A percentile compares a stretch with the other conserved stretches of the same genome.
phyloP scores from a whole-genome alignment of 2,797 vertebrate genomes.

The Enteromius argenteus region DNA sequence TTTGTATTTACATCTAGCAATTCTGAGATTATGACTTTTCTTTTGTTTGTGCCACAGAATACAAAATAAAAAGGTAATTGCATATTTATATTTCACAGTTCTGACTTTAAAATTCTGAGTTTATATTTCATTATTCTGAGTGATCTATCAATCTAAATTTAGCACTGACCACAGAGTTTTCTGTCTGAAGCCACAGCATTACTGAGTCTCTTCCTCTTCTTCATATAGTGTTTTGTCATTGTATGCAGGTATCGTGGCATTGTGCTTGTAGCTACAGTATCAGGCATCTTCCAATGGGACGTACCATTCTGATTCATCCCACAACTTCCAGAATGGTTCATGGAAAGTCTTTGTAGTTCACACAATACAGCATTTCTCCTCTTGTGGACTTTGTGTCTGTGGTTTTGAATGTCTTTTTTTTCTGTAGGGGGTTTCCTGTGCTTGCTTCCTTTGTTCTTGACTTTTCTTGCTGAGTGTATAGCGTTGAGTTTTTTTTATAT shows the following conservation, averaged over 20 bases:
- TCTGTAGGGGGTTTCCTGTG: not conserved
- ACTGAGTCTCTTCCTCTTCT: not conserved
- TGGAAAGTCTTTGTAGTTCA: slow-evolving; percentile 11
- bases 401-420: slow-evolving; percentile 18
- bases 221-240: not conserved
- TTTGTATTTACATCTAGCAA: too few species aligned
- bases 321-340: not conserved
- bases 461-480: slow-evolving; percentile 24
- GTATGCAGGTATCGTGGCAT: not conserved
- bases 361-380: slow-evolving; percentile 12
- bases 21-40: too few species aligned
- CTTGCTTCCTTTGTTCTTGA: slow-evolving; percentile 13
- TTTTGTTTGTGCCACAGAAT: too few species aligned
- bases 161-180: not conserved
- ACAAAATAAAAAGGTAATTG: too few species aligned
- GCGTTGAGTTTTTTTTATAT: not conserved
- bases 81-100: too few species aligned
- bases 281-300: not conserved
- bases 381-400: slow-evolving; percentile 1
- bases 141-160: not conserved
- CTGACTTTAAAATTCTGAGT: too few species aligned
- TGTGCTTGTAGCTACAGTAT: not conserved
- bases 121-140: not conserved
- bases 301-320: not conserved
- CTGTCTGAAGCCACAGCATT: not conserved